Percentiles rank a stretch among this genome's conserved stretches.
Conservation (phyloP, 2,888 invertebrate species). For the Drosophila antonietae region DNA sequence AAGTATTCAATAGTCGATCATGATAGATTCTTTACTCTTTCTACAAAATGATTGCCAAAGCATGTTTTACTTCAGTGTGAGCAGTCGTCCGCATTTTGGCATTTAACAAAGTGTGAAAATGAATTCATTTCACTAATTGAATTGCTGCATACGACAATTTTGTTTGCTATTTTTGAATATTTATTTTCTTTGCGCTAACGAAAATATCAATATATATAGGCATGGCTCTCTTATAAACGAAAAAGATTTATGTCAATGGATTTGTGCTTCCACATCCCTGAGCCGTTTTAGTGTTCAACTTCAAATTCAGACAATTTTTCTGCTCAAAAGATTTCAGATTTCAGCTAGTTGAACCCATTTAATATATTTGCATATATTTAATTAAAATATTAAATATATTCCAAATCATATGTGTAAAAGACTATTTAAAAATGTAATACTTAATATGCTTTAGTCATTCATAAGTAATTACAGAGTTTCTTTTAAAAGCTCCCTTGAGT, state of each 20-base stretch:
- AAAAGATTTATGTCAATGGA: background rate
- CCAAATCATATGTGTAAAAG: background rate
- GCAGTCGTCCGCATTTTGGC: conserved; percentile 49
- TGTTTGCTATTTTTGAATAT: conserved; percentile 22
- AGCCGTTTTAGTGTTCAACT: background rate
- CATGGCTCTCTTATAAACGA: background rate
- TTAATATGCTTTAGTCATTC: background rate
- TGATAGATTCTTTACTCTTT: too few relatives aligned
- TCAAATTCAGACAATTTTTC: background rate
- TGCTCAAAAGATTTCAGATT: background rate
- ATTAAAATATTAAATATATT: background rate
- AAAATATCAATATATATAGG: background rate
- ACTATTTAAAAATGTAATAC: background rate
- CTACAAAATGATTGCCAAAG: conserved; percentile 20
- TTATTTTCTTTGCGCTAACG: background rate
- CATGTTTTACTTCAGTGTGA: conserved; percentile 21
- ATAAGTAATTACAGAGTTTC: background rate
- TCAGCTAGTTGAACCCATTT: too few relatives aligned
- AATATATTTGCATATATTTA: background rate
- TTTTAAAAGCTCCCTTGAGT: background rate
- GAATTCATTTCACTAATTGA: conserved; percentile 69
- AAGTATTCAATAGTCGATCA: conserved; percentile 8
- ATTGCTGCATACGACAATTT: conserved; percentile 50
- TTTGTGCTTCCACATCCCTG: background rate
- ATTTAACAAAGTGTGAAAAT: conserved; percentile 68